Conservation (phyloP, 35 echinoderm and acorn worm species). For the Lytechinus pictus region DNA sequence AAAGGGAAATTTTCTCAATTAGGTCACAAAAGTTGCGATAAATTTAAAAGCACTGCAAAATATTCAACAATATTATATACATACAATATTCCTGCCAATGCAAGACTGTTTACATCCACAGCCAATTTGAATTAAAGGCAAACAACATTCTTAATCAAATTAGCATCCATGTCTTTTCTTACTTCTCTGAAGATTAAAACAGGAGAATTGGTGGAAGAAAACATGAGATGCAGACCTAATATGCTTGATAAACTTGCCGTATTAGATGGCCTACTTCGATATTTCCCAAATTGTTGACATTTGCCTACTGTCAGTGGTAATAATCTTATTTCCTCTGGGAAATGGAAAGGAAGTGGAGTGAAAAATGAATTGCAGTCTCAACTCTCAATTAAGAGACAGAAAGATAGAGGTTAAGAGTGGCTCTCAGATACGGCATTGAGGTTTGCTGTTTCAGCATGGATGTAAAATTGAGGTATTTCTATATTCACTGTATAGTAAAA, state of each 20-base stretch:
- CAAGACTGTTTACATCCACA: too few species aligned
- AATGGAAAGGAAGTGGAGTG: not conserved
- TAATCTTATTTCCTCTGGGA: not conserved
- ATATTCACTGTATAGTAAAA: too few species aligned
- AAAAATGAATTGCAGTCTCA: not conserved
- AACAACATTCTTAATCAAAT: not conserved
- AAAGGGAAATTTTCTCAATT: too few species aligned
- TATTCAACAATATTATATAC: too few species aligned
- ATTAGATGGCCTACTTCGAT: not conserved
- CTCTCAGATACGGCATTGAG: too few species aligned
- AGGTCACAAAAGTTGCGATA: too few species aligned
- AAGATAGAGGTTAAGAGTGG: not conserved
- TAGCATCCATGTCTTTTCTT: not conserved
- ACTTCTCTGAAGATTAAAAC: not conserved
- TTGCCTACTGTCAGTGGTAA: not conserved
- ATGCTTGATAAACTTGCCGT: not conserved
- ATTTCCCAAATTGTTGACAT: not conserved
- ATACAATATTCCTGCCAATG: too few species aligned
- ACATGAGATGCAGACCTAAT: not conserved
- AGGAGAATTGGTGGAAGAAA: not conserved
- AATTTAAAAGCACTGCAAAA: too few species aligned
- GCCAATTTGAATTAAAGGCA: not conserved
- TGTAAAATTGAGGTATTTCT: too few species aligned
- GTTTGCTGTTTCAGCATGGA: too few species aligned
- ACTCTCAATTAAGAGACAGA: not conserved